These are phyloP conservation scores for Mesembrinibis cayennensis DNA, from an alignment of 2,113 vertebrate species.

Conservation along the genomic window DNA sequence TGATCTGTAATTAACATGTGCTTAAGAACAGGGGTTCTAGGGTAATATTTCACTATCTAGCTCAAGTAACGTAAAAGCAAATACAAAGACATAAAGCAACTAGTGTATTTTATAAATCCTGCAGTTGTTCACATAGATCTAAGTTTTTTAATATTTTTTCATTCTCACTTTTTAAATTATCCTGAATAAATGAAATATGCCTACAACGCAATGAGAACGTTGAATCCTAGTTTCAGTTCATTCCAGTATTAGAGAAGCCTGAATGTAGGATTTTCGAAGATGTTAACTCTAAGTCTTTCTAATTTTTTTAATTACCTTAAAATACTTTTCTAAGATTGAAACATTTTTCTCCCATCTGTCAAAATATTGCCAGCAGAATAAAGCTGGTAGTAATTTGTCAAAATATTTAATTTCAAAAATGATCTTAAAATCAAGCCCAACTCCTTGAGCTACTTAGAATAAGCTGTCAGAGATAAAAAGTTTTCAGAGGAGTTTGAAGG, in stretches of 20 bases:
- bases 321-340: slow-evolving; percentile 72
- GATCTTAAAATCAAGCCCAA: slow-evolving; percentile 68
- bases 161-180: slow-evolving; percentile 3
- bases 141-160: background rate
- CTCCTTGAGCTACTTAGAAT: slow-evolving; percentile 66
- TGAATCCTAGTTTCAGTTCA: background rate
- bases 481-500: slow-evolving; percentile 45
- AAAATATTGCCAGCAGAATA: slow-evolving; percentile 77
- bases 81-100: background rate
- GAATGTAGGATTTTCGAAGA: slow-evolving; percentile 34
- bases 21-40: background rate
- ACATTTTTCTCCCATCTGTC: slow-evolving; percentile 74
- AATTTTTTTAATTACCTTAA: slow-evolving; percentile 56
- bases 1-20: background rate
- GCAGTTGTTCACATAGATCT: background rate
- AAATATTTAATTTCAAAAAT: slow-evolving; percentile 76
- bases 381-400: slow-evolving; percentile 76
- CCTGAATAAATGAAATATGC: background rate
- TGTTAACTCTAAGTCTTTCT: slow-evolving; percentile 38
- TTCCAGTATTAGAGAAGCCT: background rate
- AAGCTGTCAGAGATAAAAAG: slow-evolving; percentile 59
- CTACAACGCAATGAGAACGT: background rate
- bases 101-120: background rate
- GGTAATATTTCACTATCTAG: background rate
- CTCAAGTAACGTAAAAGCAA: background rate